Base-by-base conservation (phyloP, 2,797 vertebrate species). In the Cuculus canorus region DNA sequence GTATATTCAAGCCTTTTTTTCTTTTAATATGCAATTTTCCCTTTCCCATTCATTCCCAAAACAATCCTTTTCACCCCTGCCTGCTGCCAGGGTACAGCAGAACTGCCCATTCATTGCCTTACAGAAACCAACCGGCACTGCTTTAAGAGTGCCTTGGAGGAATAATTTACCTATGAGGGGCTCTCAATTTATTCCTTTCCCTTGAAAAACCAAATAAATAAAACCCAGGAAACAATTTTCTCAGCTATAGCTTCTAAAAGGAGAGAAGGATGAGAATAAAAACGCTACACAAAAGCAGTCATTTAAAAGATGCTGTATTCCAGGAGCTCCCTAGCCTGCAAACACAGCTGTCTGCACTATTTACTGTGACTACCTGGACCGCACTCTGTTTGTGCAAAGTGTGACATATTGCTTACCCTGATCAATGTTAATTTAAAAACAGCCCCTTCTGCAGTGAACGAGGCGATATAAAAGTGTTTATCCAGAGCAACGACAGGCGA, bases 361-460 rank as follows among this genome's bases (percentile, higher is more conserved):
- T 16, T 14, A 13, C 0, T 5, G 14, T 1, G 41, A 39, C 19
- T 10, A 24, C 35, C 39, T 3, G 27, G 16, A 12, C 32, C 41
- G 2, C 11, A 1, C 53, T n/a, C 43, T 3, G 5, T 7, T 1
- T 0, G 11, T 30, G 9, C 23, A 19, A 19, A 13, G 13, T 0
- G 0, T 0, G 1, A 30, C 24, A 1, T 3, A 3, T 0, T 2
- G 47, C 78, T 84, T 7, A 47, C 11, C 0, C 0, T 1, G n/a
- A 23, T 56, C 60, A 30, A 4, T 1, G 11, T 5, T 27, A 8
- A 5, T 4, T 11, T 25, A 21, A 28, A 54, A 63, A 0, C 41
- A 57, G 50, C 24, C n/a, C 61, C 24, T 61, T 11, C 41, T 14
- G 23, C 1, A 35, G 28, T 0, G 7, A n/a, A 10, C 3, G 2